phyloP scores from a whole-genome alignment of 2,797 vertebrate genomes.

The Ptychadena robeensis region DNA sequence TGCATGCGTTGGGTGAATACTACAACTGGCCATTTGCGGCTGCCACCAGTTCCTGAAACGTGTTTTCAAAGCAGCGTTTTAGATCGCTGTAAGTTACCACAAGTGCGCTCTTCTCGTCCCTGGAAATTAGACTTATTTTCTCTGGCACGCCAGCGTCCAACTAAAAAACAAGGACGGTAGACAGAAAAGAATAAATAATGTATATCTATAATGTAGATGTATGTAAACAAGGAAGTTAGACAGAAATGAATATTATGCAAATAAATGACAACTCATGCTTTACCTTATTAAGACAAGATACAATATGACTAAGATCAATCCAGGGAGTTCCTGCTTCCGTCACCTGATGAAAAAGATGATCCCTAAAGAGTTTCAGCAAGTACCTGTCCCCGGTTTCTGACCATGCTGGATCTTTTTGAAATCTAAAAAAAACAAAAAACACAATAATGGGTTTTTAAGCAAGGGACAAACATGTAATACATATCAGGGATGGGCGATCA shows the following conservation, averaged over 20 bases:
- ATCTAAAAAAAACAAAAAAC: conserved; percentile 76
- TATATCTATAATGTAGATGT: too few relatives aligned
- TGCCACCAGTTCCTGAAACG: conserved; percentile 98
- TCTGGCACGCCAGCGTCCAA: conserved; percentile 97
- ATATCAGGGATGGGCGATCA: too few relatives aligned
- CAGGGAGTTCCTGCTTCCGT: conserved; percentile 96
- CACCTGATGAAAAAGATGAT: conserved; percentile 99
- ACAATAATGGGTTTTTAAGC: too few relatives aligned
- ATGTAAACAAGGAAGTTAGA: too few relatives aligned
- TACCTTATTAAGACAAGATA: conserved; percentile 99
- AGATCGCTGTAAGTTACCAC: conserved; percentile 99
- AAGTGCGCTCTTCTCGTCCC: conserved; percentile 97
- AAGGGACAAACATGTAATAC: too few relatives aligned
- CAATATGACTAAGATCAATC: conserved; percentile 99
- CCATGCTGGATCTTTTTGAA: conserved; percentile 98
- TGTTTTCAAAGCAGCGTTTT: conserved; percentile 99
- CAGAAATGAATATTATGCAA: background rate
- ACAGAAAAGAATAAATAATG: too few relatives aligned
- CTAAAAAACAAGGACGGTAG: conserved; percentile 73
- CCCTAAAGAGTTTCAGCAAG: conserved; percentile 97
- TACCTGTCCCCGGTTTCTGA: conserved; percentile 98
- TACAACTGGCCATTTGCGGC: conserved; percentile 95
- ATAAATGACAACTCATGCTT: conserved; percentile 47
- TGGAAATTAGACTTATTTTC: conserved; percentile 98
- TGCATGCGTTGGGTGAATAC: conserved; percentile 79